These are phyloP conservation scores for Trachelus iudaicus DNA, from an alignment of 2,888 invertebrate genomes.

Conservation along the genomic window DNA sequence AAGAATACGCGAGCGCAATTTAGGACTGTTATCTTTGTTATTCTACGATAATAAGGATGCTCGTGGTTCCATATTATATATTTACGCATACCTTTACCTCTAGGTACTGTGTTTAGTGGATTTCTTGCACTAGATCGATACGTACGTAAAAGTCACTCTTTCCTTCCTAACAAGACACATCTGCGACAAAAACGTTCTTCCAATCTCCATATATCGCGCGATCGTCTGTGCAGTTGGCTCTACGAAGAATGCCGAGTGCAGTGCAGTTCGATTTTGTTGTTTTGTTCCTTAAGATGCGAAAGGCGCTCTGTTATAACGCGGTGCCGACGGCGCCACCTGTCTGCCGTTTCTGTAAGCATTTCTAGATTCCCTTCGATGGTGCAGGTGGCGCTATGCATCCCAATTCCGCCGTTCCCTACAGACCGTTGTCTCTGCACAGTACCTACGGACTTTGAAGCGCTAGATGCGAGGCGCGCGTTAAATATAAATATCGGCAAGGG, in stretches of 20 bases:
- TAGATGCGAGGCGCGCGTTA: background rate
- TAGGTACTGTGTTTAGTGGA: background rate
- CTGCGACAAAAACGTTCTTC: background rate
- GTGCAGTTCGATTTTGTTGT: background rate
- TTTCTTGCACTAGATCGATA: background rate
- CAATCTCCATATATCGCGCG: background rate
- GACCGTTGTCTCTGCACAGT: background rate
- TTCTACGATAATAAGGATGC: background rate
- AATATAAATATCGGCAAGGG: background rate
- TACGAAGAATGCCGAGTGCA: background rate
- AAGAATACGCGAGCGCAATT: background rate
- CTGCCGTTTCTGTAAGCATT: slow-evolving; percentile 27
- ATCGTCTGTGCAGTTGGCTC: background rate
- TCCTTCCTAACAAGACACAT: background rate
- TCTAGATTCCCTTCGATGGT: slow-evolving; percentile 24
- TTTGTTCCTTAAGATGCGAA: background rate
- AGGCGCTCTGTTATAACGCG: background rate
- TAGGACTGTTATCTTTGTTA: background rate
- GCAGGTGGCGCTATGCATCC: slow-evolving; percentile 34
- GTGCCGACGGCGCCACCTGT: slow-evolving; percentile 36
- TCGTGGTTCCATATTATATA: background rate
- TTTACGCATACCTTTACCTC: background rate
- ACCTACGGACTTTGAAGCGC: background rate
- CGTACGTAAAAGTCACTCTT: background rate
- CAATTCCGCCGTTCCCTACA: slow-evolving; percentile 6